Evolutionary conservation across 2,797 vertebrate genomes (phyloP), one percentile per base, ranked within the genome.

Genomic region (Carapus acus): DNA sequence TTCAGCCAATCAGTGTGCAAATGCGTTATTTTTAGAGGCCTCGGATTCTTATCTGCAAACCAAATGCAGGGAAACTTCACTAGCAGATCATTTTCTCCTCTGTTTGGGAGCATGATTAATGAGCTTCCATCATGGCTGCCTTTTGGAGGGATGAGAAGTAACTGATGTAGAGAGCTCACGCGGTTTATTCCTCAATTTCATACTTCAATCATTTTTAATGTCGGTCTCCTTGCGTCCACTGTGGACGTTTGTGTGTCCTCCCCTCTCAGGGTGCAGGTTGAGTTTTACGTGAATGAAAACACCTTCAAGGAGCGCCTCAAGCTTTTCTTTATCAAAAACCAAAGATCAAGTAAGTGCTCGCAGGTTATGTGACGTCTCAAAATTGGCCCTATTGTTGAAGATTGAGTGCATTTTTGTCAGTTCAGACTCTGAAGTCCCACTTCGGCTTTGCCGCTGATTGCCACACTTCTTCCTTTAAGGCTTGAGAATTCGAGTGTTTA

Each of bases 241-340:
- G 20, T 33, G 41, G 24, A 49, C 31, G 34, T 6, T 18, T 34
- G 14, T 44, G 37, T 72, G 36, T 64, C 36, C 11, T 73, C 39
- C 17, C n/a, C 41, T 51, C 23, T 52, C 19, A 97, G 94, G 89
- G 94, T 98, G 43, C 93, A 97, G 78, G 93, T 98, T 1, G 94
- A 98, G 79, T 97, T 98, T 84, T 97, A 94, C 1, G 94, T 97
- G 60, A 97, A 97, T 1, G 95, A 98, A 65, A 97, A 97, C 83
- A 97, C 95, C 36, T 95, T 96, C 82, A 98, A 98, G 81, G 95
- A 97, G 76, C 87, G 93, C 1, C 91, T 97, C 50, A 98, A 97
- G 71, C 90, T 97, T 9, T 98, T 96, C 85, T 98, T 98, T 88
- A 97, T 98, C 83, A 98, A 96, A 80, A 98, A 97, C 88, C 95